Base-by-base conservation (phyloP, 1,140 invertebrate genomes). In the Brachionus koreanus region DNA sequence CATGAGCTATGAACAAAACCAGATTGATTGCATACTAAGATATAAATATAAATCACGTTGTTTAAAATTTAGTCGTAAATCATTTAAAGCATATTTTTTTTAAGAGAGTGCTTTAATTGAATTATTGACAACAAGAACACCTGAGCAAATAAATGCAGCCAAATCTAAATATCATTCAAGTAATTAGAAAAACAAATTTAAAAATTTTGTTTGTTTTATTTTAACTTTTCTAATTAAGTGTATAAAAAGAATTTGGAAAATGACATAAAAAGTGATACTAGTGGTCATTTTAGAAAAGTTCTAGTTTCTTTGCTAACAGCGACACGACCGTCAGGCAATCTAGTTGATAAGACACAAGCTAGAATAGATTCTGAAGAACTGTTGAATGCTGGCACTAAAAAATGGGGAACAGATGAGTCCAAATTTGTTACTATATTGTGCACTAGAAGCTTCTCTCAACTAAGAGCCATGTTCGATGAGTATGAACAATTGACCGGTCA, bases 181-280 rank as follows among this genome's bases (percentile, higher is more conserved):
- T 77, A 49, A 16, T 33, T 33, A 9, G 16, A 19, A 25, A 33
- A 42, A 33, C 4, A 42, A 12, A n/a, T n/a, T n/a, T n/a, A 19
- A 42, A 43, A 72, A 16, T 7, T 72, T 5, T 29, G 19, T 12
- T 16, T 49, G 1, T 57, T 61, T 2, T 13, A 49, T 77, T n/a
- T 33, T 35, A 10, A 33, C 35, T 52, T 52, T 61, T 77, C 7
- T 19, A 39, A 46, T 52, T 43, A 43, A 89, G 88, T 87, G 84
- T 88, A 86, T 79, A 84, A 85, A 25, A 84, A 83, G n/a, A 85
- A 86, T 6, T 74, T 89, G 77, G 88, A 89, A 83, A 83, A 87
- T 52, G 88, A 88, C 65, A 86, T 89, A 19, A 85, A 86, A n/a
- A 85, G 85, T 85, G 88, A 89, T 43, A 89, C 88, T 76, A 87